Conservation (phyloP, 2,797 vertebrate species). For the Sardinella longiceps region DNA sequence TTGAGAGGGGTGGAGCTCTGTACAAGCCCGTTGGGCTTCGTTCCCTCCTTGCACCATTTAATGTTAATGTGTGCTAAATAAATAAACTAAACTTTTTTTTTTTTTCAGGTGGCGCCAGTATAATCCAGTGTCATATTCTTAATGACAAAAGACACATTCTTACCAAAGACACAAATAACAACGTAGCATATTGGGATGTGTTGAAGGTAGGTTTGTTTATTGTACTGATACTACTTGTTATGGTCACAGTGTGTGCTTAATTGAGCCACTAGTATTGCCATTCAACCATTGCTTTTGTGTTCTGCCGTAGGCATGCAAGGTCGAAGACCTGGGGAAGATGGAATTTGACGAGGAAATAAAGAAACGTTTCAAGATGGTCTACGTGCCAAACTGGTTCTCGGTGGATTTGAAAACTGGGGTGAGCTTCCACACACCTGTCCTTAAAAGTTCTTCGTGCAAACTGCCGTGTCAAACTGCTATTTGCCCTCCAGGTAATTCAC, state of each 20-base stretch:
- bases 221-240: too few relatives aligned
- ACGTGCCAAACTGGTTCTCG: slow-evolving; percentile 89
- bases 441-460: background rate
- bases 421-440: slow-evolving; percentile 48
- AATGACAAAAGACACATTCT: slow-evolving; percentile 89
- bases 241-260: background rate
- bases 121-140: slow-evolving; percentile 87
- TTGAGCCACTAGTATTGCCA: background rate
- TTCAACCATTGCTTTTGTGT: background rate
- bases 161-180: slow-evolving; percentile 89
- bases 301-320: slow-evolving; percentile 79
- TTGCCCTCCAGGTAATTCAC: background rate
- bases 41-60: too few relatives aligned
- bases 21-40: too few relatives aligned
- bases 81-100: background rate
- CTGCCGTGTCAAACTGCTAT: background rate
- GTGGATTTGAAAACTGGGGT: slow-evolving; percentile 88
- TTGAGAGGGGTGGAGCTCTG: too few relatives aligned
- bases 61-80: too few relatives aligned
- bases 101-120: slow-evolving; percentile 81
- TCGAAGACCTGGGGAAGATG: slow-evolving; percentile 85
- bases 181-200: slow-evolving; percentile 86
- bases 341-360: slow-evolving; percentile 90
- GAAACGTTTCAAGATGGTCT: slow-evolving; percentile 87
- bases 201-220: slow-evolving; percentile 74